phyloP scores from a whole-genome alignment of 2,888 invertebrate genomes.

The Drosophila monieri region DNA sequence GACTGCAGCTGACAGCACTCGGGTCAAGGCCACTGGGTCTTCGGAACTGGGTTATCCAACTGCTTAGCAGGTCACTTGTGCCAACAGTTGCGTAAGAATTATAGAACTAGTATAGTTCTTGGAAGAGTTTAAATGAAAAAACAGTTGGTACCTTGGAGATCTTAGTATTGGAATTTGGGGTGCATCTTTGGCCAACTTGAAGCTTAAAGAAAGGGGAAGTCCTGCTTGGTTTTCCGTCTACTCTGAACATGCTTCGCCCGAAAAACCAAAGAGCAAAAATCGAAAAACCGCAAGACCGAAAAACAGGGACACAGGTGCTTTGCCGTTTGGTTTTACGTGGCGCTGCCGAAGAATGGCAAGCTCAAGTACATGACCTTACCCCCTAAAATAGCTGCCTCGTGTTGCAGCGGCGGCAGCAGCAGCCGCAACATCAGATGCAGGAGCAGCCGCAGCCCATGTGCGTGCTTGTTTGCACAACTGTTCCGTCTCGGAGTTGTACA shows the following conservation, averaged over 20 bases:
- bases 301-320: slow-evolving; percentile 43
- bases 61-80: too few species aligned
- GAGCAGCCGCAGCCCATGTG: slow-evolving; percentile 22
- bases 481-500: slow-evolving; percentile 16
- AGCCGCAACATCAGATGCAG: slow-evolving; percentile 4
- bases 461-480: slow-evolving; percentile 46
- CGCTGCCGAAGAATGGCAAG: slow-evolving; percentile 63
- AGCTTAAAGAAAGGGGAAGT: too few species aligned
- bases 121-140: too few species aligned
- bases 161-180: too few species aligned
- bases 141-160: too few species aligned
- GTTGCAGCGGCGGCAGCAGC: slow-evolving; percentile 8
- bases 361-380: slow-evolving; percentile 79
- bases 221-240: too few species aligned
- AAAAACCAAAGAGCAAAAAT: slow-evolving; percentile 24
- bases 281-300: slow-evolving; percentile 46
- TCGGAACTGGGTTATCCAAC: background rate
- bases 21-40: background rate
- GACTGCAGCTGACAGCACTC: background rate
- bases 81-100: background rate
- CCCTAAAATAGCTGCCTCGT: slow-evolving; percentile 37
- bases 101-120: too few species aligned
- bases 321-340: slow-evolving; percentile 56
- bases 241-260: too few species aligned
- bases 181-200: too few species aligned